Base-by-base conservation (phyloP, 2,888 invertebrate genomes). In the Nebria brevicollis region DNA sequence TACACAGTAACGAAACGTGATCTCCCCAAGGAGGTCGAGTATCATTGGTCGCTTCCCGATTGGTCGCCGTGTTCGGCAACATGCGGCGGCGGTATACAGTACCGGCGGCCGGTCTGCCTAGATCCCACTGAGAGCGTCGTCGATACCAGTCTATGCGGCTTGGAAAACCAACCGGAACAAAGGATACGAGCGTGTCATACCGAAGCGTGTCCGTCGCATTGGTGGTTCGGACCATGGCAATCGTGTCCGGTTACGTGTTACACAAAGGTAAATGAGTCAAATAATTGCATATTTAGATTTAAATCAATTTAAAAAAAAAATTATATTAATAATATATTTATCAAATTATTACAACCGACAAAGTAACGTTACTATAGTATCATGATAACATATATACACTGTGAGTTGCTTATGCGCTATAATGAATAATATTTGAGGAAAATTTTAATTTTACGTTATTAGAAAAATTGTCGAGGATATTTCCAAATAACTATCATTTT, bases 161-260 rank as follows among this genome's bases (percentile, higher is more conserved):
- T 84, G 15, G 81, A 85, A 0, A 90, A 91, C 82, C 91, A 91
- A 20, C 93, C 93, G 26, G 89, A 90, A 70, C 93, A 94, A 84
- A 89, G 92, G 85, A 91, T 92, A 86, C 91, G 93, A 83, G 89
- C 90, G 70, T 96, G 96, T 87, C 93, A 93, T 86, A 91, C 90
- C 82, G 92, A 92, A 84, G 90, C 91, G 65, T 93, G 94, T 87
- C 94, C 93, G 10, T 92, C 93, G n/a, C 93, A 93, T 87, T 97
- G 97, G 97, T 96, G 96, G 95, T 91, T 93, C 34, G 96, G 96
- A 0, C 93, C 94, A 0, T 97, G 97, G 97, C 95, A 95, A 86
- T 92, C 94, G 82, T 97, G 97, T 88, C 93, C 94, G 5, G 92
- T 93, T 0, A 93, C 93, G 0, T 95, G 95, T 86, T 91, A 83